A percentile compares a stretch with the other conserved stretches of the same genome.
These are phyloP conservation scores for Eupithecia subfuscata DNA, from an alignment of 2,888 invertebrate genomes.

Conservation along the genomic window DNA sequence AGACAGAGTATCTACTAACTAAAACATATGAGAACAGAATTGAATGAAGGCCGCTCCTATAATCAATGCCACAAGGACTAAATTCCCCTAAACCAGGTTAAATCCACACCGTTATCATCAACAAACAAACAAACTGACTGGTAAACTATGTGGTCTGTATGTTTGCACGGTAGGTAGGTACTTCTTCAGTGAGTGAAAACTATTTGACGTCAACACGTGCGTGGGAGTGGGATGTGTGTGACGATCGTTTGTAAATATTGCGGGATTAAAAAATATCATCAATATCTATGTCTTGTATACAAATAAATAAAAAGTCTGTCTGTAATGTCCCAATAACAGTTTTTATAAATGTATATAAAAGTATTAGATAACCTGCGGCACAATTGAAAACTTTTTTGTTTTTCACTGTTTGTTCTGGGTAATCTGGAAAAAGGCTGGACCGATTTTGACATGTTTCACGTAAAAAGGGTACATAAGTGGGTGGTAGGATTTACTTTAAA, in stretches of 20 bases:
- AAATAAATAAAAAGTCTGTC: neutral
- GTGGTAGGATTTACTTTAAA: neutral
- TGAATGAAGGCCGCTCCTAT: constrained; percentile 9
- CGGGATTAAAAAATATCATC: neutral
- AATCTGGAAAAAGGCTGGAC: neutral
- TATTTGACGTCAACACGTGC: constrained; percentile 37
- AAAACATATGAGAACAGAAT: neutral
- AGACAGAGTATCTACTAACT: neutral
- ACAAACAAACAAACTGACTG: constrained; percentile 29
- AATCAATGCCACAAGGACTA: constrained; percentile 19
- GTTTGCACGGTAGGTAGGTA: constrained; percentile 14
- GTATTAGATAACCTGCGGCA: too few relatives aligned
- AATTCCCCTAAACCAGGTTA: constrained; percentile 21
- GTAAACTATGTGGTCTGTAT: constrained; percentile 18
- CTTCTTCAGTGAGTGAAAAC: constrained; percentile 25
- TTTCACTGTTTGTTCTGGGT: too few relatives aligned
- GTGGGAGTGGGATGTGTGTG: constrained; percentile 15
- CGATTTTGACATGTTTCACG: neutral
- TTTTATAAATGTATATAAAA: neutral
- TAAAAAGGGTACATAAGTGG: neutral
- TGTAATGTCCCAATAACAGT: neutral
- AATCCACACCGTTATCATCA: constrained; percentile 25
- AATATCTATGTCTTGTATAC: neutral
- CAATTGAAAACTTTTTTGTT: neutral
- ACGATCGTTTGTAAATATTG: neutral